Evolutionary conservation across 2,888 invertebrate genomes (phyloP).

Genomic region (Nezara viridula): DNA sequence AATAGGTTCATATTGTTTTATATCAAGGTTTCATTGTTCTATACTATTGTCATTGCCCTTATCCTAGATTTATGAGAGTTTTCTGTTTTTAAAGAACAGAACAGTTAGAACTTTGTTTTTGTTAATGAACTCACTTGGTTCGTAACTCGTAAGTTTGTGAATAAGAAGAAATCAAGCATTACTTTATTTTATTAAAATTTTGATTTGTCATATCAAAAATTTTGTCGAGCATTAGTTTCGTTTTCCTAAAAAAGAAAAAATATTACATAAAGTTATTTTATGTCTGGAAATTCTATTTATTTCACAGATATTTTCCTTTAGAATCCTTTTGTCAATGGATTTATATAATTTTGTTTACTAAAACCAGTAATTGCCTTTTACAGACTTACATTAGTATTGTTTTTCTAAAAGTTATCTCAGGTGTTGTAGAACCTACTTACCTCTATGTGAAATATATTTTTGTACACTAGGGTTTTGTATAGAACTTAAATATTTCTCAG

Average conservation of each 20-base stretch:
- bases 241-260: neutral
- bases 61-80: neutral
- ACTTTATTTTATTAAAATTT: neutral
- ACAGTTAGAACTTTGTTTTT: neutral
- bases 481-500: neutral
- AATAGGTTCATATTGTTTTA: neutral
- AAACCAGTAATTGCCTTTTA: constrained; percentile 5
- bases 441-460: constrained; percentile 50
- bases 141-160: neutral
- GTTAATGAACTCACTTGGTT: neutral
- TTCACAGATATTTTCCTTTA: neutral
- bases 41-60: neutral
- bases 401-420: constrained; percentile 43
- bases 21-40: neutral
- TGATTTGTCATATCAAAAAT: neutral
- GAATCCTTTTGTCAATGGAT: neutral
- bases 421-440: constrained; percentile 32
- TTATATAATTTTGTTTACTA: neutral
- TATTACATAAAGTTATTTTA: too few species aligned
- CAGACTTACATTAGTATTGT: neutral
- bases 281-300: too few species aligned
- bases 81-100: neutral
- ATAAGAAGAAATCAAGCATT: neutral
- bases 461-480: neutral
- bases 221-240: neutral